Base-by-base conservation (phyloP, 1,140 invertebrate species). In the Penaeus chinensis region DNA sequence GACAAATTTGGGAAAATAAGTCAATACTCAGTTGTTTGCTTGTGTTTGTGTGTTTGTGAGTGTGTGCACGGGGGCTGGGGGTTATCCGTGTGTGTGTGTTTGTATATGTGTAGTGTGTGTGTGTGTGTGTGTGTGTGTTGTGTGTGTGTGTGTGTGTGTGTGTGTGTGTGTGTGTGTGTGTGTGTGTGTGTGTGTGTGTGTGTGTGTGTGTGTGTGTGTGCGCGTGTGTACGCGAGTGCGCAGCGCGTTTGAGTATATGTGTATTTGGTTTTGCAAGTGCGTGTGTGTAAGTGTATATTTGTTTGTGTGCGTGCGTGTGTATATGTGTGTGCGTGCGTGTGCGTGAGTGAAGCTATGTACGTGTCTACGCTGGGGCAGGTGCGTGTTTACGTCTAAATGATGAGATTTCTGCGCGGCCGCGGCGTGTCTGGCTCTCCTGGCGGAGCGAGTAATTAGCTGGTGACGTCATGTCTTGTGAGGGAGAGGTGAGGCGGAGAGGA, bases 141-240 rank as follows among this genome's bases (percentile, higher is more conserved):
- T n/a, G n/a, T 74, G n/a, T 37, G 42, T 37, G 19, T 74, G 10
- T 74, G 42, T 37, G 19, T 74, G 42, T 74, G 20, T 74, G 42
- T 74, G 42, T 74, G 42, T 27, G 19, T 74, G n/a, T 74, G 42
- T 74, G n/a, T 74, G 37, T 74, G 37, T 74, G n/a, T 74, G 37
- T 74, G 19, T 74, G 37, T 74, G 37, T 74, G 19, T 74, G 37
- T 74, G 20, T 74, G 37, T 74, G 19, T 74, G 37, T 74, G 37
- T 74, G 37, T 74, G 19, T 74, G 37, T 74, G n/a, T 27, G 19
- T 74, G 24, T 74, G 24, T 74, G 24, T 74, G 24, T 74, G 10
- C 32, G 24, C 2, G 69, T 37, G n/a, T 74, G 11, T 74, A 2
- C 32, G n/a, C 32, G 1, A 37, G 7, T 74, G 10, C 2, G n/a